Percentiles rank a stretch among this genome's conserved stretches.
phyloP scores from a whole-genome alignment of 2,888 invertebrate genomes.

The Drosophila bunnanda region DNA sequence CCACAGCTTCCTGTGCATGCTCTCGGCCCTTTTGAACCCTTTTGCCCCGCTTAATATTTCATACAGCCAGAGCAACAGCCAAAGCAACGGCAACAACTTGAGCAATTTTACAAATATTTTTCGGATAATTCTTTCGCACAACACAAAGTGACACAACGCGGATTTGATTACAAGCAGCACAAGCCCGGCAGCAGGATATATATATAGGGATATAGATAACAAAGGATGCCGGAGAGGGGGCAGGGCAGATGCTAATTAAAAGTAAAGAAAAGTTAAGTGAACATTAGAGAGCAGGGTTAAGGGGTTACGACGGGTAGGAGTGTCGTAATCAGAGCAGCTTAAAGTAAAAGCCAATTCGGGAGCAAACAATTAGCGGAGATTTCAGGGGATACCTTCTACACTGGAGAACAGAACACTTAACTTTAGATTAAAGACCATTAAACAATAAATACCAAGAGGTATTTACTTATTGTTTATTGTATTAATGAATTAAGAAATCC shows the following conservation, averaged over 20 bases:
- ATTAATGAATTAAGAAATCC: too few relatives aligned
- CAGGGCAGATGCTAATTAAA: constrained; percentile 67
- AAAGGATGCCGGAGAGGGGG: not conserved
- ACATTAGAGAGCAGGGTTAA: constrained; percentile 12
- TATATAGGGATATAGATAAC: constrained; percentile 21
- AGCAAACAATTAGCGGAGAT: constrained; percentile 37
- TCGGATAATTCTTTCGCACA: constrained; percentile 56
- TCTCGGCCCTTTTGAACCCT: constrained; percentile 64
- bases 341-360: constrained; percentile 43
- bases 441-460: too few relatives aligned
- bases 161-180: constrained; percentile 72
- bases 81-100: constrained; percentile 37
- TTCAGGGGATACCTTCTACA: constrained; percentile 1
- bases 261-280: constrained; percentile 63
- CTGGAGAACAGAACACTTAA: not conserved
- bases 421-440: not conserved
- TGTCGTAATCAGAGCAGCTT: constrained; percentile 66
- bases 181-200: not conserved
- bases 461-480: too few relatives aligned
- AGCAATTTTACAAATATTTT: constrained; percentile 76
- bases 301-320: not conserved
- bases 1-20: constrained; percentile 77
- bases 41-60: constrained; percentile 50
- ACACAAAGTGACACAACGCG: constrained; percentile 69
- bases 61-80: constrained; percentile 14